These are phyloP conservation scores for Polyommatus icarus DNA, from an alignment of 2,888 invertebrate species.

Conservation along the genomic window DNA sequence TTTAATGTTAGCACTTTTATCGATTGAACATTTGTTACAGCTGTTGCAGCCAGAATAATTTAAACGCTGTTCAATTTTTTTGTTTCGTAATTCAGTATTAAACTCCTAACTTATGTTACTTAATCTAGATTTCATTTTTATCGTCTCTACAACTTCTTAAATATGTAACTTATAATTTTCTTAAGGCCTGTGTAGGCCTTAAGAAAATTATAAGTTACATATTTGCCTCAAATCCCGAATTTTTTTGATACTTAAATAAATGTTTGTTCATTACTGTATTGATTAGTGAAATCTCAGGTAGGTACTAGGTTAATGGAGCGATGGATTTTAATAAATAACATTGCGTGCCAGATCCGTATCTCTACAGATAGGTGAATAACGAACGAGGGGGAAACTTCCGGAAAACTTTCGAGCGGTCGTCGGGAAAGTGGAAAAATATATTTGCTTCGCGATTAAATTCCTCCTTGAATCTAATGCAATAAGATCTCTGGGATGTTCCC, in stretches of 20 bases:
- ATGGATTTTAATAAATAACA: slow-evolving; percentile 30
- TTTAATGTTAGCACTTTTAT: not conserved
- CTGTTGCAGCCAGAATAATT: not conserved
- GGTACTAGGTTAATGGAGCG: slow-evolving; percentile 2
- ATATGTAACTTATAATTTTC: no score
- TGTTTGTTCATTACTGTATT: not conserved
- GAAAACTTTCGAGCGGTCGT: slow-evolving; percentile 36
- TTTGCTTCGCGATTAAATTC: slow-evolving; percentile 22
- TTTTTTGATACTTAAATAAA: not conserved
- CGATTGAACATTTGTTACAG: slow-evolving; percentile 11
- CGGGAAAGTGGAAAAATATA: slow-evolving; percentile 31
- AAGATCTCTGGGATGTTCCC: not conserved
- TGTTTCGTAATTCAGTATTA: not conserved
- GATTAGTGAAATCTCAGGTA: slow-evolving; percentile 21
- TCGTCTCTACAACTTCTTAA: no score
- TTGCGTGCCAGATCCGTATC: slow-evolving; percentile 38
- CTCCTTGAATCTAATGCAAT: slow-evolving; percentile 3
- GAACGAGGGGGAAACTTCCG: slow-evolving; percentile 39
- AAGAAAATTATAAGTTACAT: no score
- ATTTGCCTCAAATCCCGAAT: no score
- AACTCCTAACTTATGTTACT: not conserved
- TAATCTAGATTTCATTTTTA: no score
- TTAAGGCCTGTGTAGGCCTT: no score
- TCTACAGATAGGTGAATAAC: slow-evolving; percentile 40
- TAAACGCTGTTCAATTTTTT: not conserved